These are phyloP conservation scores for Sturmia bella DNA, from an alignment of 2,888 invertebrate species.

Conservation along the genomic window DNA sequence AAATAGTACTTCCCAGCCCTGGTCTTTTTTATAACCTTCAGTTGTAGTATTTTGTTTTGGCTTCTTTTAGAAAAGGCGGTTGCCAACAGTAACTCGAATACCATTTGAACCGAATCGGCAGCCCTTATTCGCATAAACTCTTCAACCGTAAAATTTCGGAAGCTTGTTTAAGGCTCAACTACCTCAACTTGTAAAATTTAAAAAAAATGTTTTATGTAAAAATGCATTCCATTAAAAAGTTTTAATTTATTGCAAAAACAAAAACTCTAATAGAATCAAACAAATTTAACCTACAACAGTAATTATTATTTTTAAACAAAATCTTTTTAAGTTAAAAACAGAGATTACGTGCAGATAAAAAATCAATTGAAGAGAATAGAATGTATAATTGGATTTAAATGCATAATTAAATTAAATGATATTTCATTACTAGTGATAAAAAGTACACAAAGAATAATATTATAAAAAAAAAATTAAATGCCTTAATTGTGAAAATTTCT, in stretches of 20 bases:
- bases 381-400: constrained; percentile 57
- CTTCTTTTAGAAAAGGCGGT: constrained; percentile 47
- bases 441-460: constrained; percentile 64
- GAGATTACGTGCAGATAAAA: constrained; percentile 51
- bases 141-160: constrained; percentile 45
- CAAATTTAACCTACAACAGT: constrained; percentile 68
- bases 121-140: constrained; percentile 48
- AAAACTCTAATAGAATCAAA: constrained; percentile 51
- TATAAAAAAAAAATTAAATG: constrained; percentile 57
- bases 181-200: constrained; percentile 73
- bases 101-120: constrained; percentile 50
- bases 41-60: background rate
- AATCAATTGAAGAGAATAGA: constrained; percentile 23
- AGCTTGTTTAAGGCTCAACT: constrained; percentile 71
- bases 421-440: constrained; percentile 70
- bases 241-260: constrained; percentile 66
- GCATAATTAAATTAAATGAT: constrained; percentile 73
- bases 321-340: constrained; percentile 54
- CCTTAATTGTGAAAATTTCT: constrained; percentile 72
- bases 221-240: constrained; percentile 70
- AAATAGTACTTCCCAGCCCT: constrained; percentile 33
- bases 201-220: constrained; percentile 9
- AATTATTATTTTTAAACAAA: constrained; percentile 68
- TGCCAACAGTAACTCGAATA: constrained; percentile 57
- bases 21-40: background rate